Conservation (phyloP, 2,888 invertebrate species). For the Archips crataeganus region DNA sequence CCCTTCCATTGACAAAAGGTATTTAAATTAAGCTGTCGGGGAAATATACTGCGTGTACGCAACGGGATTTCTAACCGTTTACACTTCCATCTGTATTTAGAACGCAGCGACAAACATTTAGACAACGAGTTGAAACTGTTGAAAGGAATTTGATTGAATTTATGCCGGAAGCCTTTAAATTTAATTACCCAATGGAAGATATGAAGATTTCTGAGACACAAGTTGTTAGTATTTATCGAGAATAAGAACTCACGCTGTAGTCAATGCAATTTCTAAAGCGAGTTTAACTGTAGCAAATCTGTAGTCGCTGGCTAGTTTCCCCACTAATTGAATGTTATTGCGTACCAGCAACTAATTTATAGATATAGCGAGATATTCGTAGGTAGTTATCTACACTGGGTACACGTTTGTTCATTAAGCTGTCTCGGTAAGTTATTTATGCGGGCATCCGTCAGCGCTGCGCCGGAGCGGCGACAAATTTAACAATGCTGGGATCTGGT, state of each 20-base stretch:
- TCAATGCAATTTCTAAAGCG: slow-evolving; percentile 30
- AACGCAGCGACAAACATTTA: slow-evolving; percentile 33
- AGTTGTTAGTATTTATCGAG: slow-evolving; percentile 28
- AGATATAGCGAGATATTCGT: slow-evolving; percentile 35
- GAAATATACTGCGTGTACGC: slow-evolving; percentile 73
- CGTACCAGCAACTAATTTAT: slow-evolving; percentile 42
- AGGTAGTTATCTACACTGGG: slow-evolving; percentile 13
- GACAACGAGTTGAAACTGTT: slow-evolving; percentile 34
- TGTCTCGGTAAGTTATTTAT: slow-evolving; percentile 72
- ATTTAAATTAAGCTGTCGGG: slow-evolving; percentile 85
- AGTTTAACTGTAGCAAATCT: slow-evolving; percentile 27
- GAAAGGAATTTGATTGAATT: slow-evolving; percentile 34
- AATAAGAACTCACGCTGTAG: slow-evolving; percentile 15
- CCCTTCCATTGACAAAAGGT: slow-evolving; percentile 86
- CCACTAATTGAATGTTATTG: slow-evolving; percentile 42
- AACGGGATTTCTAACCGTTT: slow-evolving; percentile 65
- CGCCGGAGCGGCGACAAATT: slow-evolving; percentile 75
- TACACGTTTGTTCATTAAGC: slow-evolving; percentile 52
- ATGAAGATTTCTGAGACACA: slow-evolving; percentile 22
- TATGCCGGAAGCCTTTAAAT: slow-evolving; percentile 29
- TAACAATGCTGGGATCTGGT: slow-evolving; percentile 71
- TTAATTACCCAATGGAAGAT: slow-evolving; percentile 31
- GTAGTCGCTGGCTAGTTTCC: slow-evolving; percentile 32
- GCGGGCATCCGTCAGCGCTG: slow-evolving; percentile 70
- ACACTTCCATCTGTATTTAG: slow-evolving; percentile 37